Percentiles rank a stretch among this genome's conserved stretches.
These are phyloP conservation scores for Pipistrellus nathusii DNA, from an alignment of 2,797 vertebrate genomes.

Conservation along the genomic window DNA sequence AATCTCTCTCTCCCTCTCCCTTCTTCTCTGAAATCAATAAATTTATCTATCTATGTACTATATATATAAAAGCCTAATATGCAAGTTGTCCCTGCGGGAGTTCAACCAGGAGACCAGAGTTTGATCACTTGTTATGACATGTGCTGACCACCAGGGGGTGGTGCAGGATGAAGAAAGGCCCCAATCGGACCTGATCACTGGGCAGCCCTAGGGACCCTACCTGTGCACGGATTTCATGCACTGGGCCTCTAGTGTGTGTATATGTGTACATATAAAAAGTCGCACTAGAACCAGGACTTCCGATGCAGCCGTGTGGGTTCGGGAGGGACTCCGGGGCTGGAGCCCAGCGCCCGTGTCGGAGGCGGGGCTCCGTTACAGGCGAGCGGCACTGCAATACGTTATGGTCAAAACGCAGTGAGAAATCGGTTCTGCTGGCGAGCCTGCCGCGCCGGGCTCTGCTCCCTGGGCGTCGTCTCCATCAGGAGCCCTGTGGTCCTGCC, in stretches of 20 bases:
- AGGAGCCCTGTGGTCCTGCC: neutral
- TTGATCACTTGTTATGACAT: too few species aligned
- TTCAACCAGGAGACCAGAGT: too few species aligned
- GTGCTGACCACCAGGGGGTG: too few species aligned
- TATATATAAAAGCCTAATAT: too few species aligned
- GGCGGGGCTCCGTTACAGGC: neutral
- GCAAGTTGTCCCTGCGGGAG: too few species aligned
- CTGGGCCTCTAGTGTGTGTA: too few species aligned
- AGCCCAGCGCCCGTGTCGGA: neutral
- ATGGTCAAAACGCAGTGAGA: neutral
- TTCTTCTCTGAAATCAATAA: neutral
- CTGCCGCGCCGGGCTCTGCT: neutral
- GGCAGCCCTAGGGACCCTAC: too few species aligned
- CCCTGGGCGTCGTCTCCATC: accelerated
- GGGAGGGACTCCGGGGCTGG: neutral
- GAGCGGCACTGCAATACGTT: neutral
- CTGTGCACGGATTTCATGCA: too few species aligned
- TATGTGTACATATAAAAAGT: too few species aligned
- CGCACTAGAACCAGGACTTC: neutral
- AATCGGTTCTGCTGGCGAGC: accelerated
- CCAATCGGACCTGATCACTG: too few species aligned
- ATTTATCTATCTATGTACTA: too few species aligned
- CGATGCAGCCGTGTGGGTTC: neutral
- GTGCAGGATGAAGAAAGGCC: too few species aligned
- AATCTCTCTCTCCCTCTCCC: neutral